Evolutionary conservation across 1,140 invertebrate genomes (phyloP).

Genomic region (Drosophila busckii): DNA sequence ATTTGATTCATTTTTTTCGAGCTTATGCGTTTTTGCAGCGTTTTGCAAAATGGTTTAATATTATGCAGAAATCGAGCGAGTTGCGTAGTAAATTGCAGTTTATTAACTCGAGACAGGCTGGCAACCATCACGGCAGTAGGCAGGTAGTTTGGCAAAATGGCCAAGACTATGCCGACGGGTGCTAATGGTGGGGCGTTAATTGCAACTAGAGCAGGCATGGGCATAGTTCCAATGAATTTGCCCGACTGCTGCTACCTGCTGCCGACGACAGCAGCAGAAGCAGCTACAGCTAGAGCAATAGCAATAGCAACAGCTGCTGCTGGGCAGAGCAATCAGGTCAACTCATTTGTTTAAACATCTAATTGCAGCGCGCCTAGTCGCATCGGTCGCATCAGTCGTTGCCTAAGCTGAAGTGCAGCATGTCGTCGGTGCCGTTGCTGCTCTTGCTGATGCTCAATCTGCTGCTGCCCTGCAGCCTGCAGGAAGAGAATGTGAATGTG

Average conservation of each 20-base stretch:
- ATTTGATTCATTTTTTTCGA: no score
- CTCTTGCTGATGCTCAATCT: constrained; percentile 21
- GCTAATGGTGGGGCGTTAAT: no score
- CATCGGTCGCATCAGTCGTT: constrained; percentile 37
- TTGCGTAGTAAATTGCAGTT: constrained; percentile 51
- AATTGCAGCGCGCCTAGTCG: no score
- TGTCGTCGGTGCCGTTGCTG: constrained; percentile 32
- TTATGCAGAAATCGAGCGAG: constrained; percentile 49
- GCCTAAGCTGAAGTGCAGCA: constrained; percentile 11
- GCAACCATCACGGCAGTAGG: constrained; percentile 1
- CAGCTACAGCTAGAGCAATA: no score
- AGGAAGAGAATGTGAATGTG: no score
- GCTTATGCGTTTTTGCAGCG: no score
- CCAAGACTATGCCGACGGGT: no score
- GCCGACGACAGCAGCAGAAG: no score
- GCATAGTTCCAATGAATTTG: no score
- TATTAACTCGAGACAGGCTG: constrained; percentile 36
- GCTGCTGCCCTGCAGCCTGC: constrained; percentile 25
- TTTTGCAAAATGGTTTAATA: constrained; percentile 62
- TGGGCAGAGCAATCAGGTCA: neutral
- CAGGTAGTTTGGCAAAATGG: constrained; percentile 6
- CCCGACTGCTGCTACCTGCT: no score
- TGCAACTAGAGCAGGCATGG: no score
- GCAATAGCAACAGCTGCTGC: constrained; percentile 4
- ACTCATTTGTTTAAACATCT: neutral